phyloP scores from a whole-genome alignment of 2,113 vertebrate genomes.

The Syngnathus floridae region DNA sequence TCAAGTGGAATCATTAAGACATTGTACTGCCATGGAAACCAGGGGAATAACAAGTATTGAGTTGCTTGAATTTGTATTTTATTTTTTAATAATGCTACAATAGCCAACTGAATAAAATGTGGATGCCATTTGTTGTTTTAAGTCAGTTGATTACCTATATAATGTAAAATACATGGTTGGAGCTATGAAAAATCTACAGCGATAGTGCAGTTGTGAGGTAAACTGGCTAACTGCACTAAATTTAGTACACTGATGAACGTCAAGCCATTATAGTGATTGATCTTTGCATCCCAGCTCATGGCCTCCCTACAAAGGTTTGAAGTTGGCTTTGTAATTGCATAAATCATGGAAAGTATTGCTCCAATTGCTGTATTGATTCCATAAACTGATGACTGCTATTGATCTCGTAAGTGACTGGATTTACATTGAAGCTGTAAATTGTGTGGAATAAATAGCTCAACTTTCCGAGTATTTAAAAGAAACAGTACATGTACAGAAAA shows the following conservation, averaged over 20 bases:
- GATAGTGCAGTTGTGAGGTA: neutral
- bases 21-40: neutral
- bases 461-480: neutral
- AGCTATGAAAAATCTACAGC: neutral
- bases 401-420: neutral
- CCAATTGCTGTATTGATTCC: slow-evolving; percentile 7
- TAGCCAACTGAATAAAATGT: neutral
- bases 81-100: too few species aligned
- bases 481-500: neutral
- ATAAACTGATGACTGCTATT: slow-evolving; percentile 5
- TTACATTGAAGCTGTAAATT: neutral
- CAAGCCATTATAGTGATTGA: neutral
- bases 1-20: neutral
- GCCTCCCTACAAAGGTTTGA: slow-evolving; percentile 4
- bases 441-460: neutral
- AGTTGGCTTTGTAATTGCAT: slow-evolving; percentile 6
- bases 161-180: neutral
- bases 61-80: too few species aligned
- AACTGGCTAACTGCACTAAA: slow-evolving; percentile 1
- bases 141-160: too few species aligned
- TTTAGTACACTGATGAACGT: neutral
- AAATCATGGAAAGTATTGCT: neutral
- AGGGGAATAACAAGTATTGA: too few species aligned
- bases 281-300: neutral
- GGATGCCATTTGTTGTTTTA: neutral